Conservation (phyloP, 2,888 invertebrate species). For the Habroteleia sp. region DNA sequence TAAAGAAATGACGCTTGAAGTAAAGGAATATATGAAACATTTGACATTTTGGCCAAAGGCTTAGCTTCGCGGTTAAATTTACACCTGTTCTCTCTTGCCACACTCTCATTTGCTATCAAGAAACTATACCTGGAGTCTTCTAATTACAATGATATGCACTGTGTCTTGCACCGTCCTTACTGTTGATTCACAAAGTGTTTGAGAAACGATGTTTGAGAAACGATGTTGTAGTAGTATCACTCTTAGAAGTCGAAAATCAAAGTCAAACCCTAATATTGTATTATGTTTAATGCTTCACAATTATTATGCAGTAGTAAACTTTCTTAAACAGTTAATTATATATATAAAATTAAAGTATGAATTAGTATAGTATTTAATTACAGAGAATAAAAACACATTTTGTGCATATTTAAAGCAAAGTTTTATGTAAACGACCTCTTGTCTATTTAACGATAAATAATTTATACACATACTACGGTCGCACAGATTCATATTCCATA, state of each 20-base stretch:
- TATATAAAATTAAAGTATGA: too few relatives aligned
- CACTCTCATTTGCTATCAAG: conserved; percentile 59
- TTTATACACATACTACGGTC: too few relatives aligned
- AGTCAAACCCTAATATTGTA: conserved; percentile 32
- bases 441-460: too few relatives aligned
- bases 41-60: conserved; percentile 61
- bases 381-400: too few relatives aligned
- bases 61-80: conserved; percentile 54
- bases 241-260: conserved; percentile 41
- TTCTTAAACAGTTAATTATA: too few relatives aligned
- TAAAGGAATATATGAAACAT: conserved; percentile 36
- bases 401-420: too few relatives aligned
- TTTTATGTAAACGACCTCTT: too few relatives aligned
- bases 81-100: conserved; percentile 55
- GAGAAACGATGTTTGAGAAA: conserved; percentile 63
- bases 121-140: conserved; percentile 64
- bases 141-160: conserved; percentile 68
- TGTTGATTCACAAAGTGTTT: conserved; percentile 58
- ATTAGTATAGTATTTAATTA: too few relatives aligned
- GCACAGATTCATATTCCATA: too few relatives aligned
- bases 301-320: too few relatives aligned
- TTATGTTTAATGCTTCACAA: conserved; percentile 50
- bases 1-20: conserved; percentile 4
- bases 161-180: conserved; percentile 60
- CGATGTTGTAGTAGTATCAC: too few relatives aligned